These are phyloP conservation scores for Pardalotus punctatus DNA, from an alignment of 2,113 vertebrate genomes.

Conservation along the genomic window DNA sequence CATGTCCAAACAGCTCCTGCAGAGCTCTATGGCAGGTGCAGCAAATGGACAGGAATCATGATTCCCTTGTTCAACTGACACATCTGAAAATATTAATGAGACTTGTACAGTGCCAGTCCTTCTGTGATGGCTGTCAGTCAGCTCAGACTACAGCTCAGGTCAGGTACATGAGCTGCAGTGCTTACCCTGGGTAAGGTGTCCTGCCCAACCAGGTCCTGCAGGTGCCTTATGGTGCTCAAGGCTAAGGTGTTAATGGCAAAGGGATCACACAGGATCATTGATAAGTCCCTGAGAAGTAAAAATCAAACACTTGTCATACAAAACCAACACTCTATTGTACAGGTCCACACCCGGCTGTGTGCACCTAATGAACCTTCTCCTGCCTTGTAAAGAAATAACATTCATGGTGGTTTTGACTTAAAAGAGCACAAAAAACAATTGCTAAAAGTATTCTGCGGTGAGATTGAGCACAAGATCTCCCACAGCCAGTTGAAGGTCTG, in stretches of 20 bases:
- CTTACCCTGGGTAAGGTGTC: conserved; percentile 93
- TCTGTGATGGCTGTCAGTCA: not conserved
- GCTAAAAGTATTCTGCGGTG: not conserved
- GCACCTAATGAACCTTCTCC: not conserved
- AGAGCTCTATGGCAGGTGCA: not conserved
- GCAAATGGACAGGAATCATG: not conserved
- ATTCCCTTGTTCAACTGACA: not conserved
- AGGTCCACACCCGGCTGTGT: not conserved
- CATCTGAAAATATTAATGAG: not conserved
- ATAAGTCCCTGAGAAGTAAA: conserved; percentile 82
- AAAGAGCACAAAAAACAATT: not conserved
- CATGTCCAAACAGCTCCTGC: not conserved
- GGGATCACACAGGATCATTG: conserved; percentile 98
- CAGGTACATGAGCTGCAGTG: not conserved
- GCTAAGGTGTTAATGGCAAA: conserved; percentile 96
- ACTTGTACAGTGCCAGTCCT: not conserved
- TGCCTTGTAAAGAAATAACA: not conserved
- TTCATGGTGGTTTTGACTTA: not conserved
- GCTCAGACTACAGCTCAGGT: not conserved
- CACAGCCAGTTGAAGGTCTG: not conserved
- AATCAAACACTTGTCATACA: not conserved
- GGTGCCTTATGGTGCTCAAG: conserved; percentile 90
- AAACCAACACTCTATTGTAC: not conserved
- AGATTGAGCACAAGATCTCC: not conserved
- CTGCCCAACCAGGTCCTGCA: conserved; percentile 94